phyloP scores from a whole-genome alignment of 2,888 invertebrate species.

The Andrena praecox region DNA sequence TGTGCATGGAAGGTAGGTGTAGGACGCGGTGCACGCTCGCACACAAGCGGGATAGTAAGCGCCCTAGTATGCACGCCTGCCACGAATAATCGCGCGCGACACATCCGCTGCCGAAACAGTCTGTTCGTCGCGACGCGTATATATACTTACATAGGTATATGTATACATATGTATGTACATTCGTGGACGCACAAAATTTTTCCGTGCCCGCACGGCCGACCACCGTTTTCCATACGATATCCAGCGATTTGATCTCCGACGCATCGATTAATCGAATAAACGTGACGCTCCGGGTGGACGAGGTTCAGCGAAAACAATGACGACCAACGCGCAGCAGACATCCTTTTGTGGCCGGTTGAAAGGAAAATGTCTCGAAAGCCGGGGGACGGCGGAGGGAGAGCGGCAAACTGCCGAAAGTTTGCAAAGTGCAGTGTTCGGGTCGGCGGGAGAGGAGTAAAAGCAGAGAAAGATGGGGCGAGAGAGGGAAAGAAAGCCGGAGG shows the following conservation, averaged over 20 bases:
- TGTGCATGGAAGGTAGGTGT: constrained; percentile 24
- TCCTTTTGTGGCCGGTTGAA: not conserved
- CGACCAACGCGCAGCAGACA: too few relatives aligned
- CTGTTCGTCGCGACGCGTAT: constrained; percentile 44
- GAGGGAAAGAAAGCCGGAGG: constrained; percentile 32
- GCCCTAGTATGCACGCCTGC: constrained; percentile 69
- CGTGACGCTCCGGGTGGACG: not conserved
- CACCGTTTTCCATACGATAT: not conserved
- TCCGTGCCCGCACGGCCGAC: constrained; percentile 1
- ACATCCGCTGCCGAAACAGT: constrained; percentile 77
- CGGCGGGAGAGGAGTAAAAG: constrained; percentile 19
- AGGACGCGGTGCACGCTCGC: constrained; percentile 1
- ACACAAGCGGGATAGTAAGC: constrained; percentile 47
- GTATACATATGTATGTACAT: too few relatives aligned
- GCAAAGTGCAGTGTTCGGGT: not conserved
- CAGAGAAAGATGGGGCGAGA: constrained; percentile 17
- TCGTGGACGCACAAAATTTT: constrained; percentile 19
- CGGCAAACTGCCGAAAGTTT: constrained; percentile 38
- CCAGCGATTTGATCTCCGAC: not conserved
- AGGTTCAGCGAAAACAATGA: not conserved
- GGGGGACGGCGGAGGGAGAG: not conserved
- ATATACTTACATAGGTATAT: too few relatives aligned
- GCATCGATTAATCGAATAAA: not conserved
- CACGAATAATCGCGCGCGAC: constrained; percentile 70
- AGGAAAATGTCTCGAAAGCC: not conserved